These are phyloP conservation scores for Empidonax traillii DNA, from an alignment of 2,113 vertebrate species.

Conservation along the genomic window DNA sequence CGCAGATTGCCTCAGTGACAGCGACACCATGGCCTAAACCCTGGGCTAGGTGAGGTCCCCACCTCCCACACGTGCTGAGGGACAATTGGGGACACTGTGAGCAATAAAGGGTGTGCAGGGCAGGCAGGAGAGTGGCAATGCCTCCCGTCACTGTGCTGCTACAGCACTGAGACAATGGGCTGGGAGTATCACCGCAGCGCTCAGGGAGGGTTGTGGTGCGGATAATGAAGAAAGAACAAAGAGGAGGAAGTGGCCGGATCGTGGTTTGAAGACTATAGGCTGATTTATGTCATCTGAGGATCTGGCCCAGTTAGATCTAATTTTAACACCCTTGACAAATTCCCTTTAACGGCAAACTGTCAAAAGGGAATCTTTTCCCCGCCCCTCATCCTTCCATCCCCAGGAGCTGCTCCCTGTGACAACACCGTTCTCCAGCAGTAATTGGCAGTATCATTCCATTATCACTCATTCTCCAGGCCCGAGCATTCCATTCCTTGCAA, in stretches of 20 bases:
- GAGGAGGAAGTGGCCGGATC: background rate
- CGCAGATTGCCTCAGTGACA: background rate
- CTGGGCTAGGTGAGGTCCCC: background rate
- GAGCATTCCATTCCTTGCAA: slow-evolving; percentile 42
- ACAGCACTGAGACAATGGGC: background rate
- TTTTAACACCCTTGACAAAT: slow-evolving; percentile 56
- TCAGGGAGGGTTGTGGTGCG: background rate
- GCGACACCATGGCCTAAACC: background rate
- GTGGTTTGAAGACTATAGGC: background rate
- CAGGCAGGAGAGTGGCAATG: background rate
- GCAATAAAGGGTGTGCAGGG: background rate
- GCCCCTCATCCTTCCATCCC: background rate
- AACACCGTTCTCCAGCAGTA: slow-evolving; percentile 36
- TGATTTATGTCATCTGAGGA: slow-evolving; percentile 48
- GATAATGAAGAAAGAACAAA: slow-evolving; percentile 43
- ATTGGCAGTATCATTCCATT: slow-evolving; percentile 56
- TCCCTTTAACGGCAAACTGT: background rate
- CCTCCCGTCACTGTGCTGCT: background rate
- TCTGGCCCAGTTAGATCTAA: slow-evolving; percentile 36
- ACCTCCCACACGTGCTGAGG: background rate
- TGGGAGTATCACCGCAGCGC: background rate
- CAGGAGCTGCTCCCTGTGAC: slow-evolving; percentile 24
- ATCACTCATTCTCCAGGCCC: slow-evolving; percentile 44
- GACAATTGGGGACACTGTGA: background rate
- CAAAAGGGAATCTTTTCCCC: background rate